Evolutionary conservation across 2,113 vertebrate genomes (phyloP).

Genomic region (Trachemys scripta): DNA sequence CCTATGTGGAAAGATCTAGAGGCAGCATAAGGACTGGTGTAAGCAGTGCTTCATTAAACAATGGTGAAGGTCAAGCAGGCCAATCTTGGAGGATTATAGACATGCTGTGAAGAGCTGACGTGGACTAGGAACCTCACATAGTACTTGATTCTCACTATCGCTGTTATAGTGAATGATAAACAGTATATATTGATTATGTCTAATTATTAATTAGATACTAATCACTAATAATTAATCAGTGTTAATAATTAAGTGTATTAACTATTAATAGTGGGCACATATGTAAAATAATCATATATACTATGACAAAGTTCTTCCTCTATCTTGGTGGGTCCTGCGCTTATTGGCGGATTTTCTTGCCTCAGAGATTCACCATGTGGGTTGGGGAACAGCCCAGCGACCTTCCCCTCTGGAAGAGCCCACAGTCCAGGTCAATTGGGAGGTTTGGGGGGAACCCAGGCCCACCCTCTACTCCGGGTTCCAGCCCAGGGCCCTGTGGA

Average conservation of each 20-base stretch:
- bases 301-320: no score
- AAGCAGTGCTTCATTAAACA: not conserved
- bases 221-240: not conserved
- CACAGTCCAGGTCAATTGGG: no score
- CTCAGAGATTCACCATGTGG: no score
- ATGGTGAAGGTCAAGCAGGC: not conserved
- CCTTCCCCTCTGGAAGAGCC: no score
- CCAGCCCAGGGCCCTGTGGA: no score
- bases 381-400: no score
- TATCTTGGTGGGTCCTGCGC: no score
- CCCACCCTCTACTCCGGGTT: no score
- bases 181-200: not conserved
- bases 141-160: not conserved
- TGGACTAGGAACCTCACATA: not conserved
- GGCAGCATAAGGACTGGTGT: not conserved
- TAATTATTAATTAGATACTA: not conserved
- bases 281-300: not conserved
- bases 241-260: not conserved
- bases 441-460: no score
- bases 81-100: not conserved
- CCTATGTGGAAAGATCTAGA: not conserved
- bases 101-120: not conserved
- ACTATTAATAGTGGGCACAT: not conserved
- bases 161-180: not conserved
- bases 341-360: no score